Conservation (phyloP, 1,140 invertebrate species). For the Drosophila sechellia region DNA sequence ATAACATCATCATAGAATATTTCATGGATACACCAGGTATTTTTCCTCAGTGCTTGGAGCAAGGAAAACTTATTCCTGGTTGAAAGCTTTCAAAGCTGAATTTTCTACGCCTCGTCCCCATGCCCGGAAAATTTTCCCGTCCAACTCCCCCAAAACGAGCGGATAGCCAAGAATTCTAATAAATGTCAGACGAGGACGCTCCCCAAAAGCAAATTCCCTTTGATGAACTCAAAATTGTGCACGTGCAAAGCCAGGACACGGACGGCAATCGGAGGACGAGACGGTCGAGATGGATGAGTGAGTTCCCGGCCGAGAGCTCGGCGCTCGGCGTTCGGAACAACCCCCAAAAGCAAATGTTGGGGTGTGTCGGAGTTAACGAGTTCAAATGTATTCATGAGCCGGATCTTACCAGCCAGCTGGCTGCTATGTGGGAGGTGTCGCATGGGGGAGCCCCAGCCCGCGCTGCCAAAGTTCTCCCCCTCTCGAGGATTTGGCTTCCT, state of each 20-base stretch:
- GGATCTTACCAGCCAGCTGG: conserved; percentile 68
- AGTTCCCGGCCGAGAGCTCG: conserved; percentile 14
- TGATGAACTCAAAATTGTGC: conserved; percentile 81
- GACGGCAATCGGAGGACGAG: neutral
- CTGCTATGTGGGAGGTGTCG: conserved; percentile 40
- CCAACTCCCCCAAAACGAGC: conserved; percentile 1
- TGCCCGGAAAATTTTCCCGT: neutral
- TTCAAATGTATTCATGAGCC: conserved; percentile 84
- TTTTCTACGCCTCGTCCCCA: conserved; percentile 43
- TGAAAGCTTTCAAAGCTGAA: conserved; percentile 68
- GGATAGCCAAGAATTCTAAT: conserved; percentile 72
- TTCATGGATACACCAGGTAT: neutral
- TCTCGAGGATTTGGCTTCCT: conserved; percentile 51
- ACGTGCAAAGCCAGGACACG: conserved; percentile 69
- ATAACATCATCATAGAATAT: no score
- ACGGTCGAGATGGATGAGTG: conserved; percentile 27
- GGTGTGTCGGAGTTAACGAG: conserved; percentile 79
- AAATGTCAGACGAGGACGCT: conserved; percentile 66
- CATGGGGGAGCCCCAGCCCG: conserved; percentile 22
- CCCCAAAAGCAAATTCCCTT: conserved; percentile 73
- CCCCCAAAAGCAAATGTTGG: conserved; percentile 55
- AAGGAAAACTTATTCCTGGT: conserved; percentile 57
- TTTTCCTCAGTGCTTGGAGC: conserved; percentile 12
- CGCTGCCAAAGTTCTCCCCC: conserved; percentile 2
- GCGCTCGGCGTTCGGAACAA: conserved; percentile 35